Percentiles rank a stretch among this genome's conserved stretches.
phyloP scores from a whole-genome alignment of 2,888 invertebrate species.

The Mythimna impura region DNA sequence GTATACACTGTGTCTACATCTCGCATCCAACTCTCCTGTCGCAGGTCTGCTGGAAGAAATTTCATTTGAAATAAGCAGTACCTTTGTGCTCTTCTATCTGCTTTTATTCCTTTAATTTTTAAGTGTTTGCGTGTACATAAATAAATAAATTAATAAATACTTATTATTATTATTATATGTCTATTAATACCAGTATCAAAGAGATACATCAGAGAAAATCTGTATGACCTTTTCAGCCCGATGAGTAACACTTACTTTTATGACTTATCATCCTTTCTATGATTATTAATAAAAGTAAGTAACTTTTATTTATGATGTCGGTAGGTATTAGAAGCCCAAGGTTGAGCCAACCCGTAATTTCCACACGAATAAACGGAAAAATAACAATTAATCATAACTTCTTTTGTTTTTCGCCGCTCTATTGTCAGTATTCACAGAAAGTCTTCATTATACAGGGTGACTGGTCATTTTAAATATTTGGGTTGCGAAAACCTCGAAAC shows the following conservation, averaged over 20 bases:
- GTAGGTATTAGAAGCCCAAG: constrained; percentile 21
- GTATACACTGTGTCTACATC: too few relatives aligned
- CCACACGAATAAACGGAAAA: constrained; percentile 55
- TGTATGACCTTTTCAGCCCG: neutral
- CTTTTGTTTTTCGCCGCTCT: constrained; percentile 53
- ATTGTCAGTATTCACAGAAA: constrained; percentile 49
- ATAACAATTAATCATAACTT: constrained; percentile 66
- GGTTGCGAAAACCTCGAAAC: neutral
- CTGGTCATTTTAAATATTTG: constrained; percentile 28
- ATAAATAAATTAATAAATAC: too few relatives aligned
- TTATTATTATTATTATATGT: too few relatives aligned
- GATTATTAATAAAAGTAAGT: constrained; percentile 11
- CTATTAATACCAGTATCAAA: neutral
- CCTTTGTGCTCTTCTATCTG: too few relatives aligned
- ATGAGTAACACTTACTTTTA: neutral
- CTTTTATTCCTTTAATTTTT: too few relatives aligned
- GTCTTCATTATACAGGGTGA: constrained; percentile 40
- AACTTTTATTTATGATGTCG: constrained; percentile 13
- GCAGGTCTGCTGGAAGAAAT: too few relatives aligned
- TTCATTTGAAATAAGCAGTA: too few relatives aligned
- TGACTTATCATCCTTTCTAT: neutral
- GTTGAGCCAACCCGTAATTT: constrained; percentile 26
- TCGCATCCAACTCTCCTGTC: too few relatives aligned
- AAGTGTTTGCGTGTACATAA: too few relatives aligned
- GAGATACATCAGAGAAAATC: neutral